phyloP scores from a whole-genome alignment of 2,797 vertebrate species.

The Melanotaenia nigrans region DNA sequence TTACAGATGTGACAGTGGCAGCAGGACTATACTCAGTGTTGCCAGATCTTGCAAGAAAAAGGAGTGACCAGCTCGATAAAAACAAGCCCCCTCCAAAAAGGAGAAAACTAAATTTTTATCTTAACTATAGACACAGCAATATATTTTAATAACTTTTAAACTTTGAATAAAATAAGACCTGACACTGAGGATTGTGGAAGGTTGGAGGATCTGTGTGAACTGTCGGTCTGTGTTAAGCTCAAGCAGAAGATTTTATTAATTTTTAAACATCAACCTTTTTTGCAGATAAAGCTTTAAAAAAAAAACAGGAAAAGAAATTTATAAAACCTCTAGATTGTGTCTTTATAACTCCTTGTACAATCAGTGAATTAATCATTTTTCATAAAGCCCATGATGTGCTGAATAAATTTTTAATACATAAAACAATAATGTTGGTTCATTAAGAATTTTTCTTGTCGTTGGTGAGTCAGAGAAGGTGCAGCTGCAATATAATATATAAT shows the following conservation, averaged over 20 bases:
- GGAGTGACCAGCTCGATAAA: too few relatives aligned
- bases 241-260: neutral
- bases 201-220: neutral
- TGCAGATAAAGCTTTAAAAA: conserved; percentile 21
- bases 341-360: neutral
- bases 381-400: neutral
- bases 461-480: too few relatives aligned
- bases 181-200: conserved; percentile 16
- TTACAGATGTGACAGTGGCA: conserved; percentile 16
- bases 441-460: neutral
- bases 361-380: neutral
- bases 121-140: too few relatives aligned
- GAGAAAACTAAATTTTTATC: too few relatives aligned
- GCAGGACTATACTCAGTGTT: neutral
- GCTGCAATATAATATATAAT: neutral
- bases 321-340: conserved; percentile 10
- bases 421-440: neutral
- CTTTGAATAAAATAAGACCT: conserved; percentile 9
- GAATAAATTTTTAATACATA: neutral
- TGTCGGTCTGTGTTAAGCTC: conserved; percentile 17
- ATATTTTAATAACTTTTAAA: too few relatives aligned
- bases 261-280: conserved; percentile 4
- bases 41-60: too few relatives aligned
- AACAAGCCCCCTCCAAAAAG: too few relatives aligned
- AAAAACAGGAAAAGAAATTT: neutral